Conservation (phyloP, 1,140 invertebrate genomes). For the Mercenaria mercenaria region DNA sequence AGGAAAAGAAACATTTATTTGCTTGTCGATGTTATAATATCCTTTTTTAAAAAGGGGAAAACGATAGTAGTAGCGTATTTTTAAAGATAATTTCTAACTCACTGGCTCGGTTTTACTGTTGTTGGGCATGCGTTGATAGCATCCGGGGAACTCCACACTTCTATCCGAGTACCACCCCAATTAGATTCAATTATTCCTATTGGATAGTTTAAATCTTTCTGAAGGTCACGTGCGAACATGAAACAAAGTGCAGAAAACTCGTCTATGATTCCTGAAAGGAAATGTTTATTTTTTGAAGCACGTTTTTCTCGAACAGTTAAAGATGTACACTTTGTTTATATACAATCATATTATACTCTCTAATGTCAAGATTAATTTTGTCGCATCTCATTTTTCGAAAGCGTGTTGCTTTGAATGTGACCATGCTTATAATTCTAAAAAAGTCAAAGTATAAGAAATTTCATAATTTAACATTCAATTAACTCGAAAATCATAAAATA, state of each 20-base stretch:
- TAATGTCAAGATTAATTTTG: neutral
- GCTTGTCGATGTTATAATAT: too few relatives aligned
- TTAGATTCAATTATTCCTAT: constrained; percentile 40
- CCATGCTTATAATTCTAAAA: too few relatives aligned
- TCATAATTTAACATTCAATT: too few relatives aligned
- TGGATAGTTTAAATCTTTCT: neutral
- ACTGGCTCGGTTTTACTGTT: neutral
- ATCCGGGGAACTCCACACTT: constrained; percentile 27
- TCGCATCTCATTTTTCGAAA: neutral
- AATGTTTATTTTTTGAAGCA: neutral
- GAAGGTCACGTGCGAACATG: constrained; percentile 8
- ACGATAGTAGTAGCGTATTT: too few relatives aligned
- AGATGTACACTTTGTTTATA: neutral
- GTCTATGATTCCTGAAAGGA: constrained; percentile 1
- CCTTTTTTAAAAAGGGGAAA: neutral
- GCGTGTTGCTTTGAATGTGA: neutral
- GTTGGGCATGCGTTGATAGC: constrained; percentile 25
- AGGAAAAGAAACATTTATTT: too few relatives aligned
- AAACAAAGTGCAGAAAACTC: constrained; percentile 33
- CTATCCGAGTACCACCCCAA: constrained; percentile 49
- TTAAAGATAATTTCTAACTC: neutral
- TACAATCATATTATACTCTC: neutral
- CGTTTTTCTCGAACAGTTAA: neutral
- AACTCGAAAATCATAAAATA: too few relatives aligned
- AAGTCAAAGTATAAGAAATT: neutral